phyloP scores from a whole-genome alignment of 1,140 invertebrate genomes.

The Cyrtorhinus lividipennis region DNA sequence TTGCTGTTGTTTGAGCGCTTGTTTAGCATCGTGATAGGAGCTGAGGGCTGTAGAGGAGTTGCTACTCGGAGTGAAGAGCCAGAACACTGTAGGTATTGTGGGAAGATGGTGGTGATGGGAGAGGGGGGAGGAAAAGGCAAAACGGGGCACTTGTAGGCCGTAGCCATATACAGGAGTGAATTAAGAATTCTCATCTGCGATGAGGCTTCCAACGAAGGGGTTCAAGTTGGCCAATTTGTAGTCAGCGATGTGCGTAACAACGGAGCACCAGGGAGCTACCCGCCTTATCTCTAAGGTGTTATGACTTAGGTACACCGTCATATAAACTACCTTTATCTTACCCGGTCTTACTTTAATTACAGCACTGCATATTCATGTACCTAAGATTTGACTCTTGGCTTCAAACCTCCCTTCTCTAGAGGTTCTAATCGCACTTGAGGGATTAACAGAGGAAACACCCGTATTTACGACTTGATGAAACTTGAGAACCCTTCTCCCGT shows the following conservation, averaged over 20 bases:
- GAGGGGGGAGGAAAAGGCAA: neutral
- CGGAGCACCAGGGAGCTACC: neutral
- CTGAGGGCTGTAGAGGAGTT: neutral
- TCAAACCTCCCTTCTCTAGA: neutral
- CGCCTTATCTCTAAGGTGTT: neutral
- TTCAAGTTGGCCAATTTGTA: conserved; percentile 7
- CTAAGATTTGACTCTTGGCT: conserved; percentile 6
- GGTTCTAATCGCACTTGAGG: conserved; percentile 6
- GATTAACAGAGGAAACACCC: conserved; percentile 9
- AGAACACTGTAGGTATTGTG: neutral
- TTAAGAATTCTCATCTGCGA: conserved; percentile 2
- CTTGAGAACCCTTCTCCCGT: conserved; percentile 5
- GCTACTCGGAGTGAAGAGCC: neutral
- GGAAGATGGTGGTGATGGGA: neutral
- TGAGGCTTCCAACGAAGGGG: neutral
- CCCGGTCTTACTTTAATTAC: conserved; percentile 4
- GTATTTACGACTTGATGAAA: conserved; percentile 10
- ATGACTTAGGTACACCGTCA: conserved; percentile 9
- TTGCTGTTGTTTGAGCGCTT: neutral
- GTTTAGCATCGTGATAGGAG: conserved; percentile 1
- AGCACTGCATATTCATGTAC: conserved; percentile 5
- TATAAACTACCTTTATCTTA: conserved; percentile 10
- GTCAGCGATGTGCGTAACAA: conserved; percentile 4
- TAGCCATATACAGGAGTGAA: neutral
- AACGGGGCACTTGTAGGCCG: neutral